Percentiles rank a stretch among this genome's conserved stretches.
Conservation (phyloP, 2,113 vertebrate genomes). For the Hypocryptadius cinnamomeus region DNA sequence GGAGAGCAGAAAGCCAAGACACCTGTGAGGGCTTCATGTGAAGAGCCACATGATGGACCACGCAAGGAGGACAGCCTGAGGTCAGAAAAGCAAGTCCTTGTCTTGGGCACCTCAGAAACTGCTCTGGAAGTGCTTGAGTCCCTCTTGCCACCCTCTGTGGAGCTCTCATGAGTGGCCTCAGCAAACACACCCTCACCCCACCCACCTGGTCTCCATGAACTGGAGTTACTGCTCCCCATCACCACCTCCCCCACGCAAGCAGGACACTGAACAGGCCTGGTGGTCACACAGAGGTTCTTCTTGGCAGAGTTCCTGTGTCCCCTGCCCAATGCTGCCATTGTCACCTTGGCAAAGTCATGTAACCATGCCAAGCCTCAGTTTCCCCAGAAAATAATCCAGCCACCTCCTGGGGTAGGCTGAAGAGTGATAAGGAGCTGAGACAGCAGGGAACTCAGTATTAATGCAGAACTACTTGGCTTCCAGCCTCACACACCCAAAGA, state of each 20-base stretch:
- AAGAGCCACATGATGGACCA: neutral
- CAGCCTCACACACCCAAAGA: neutral
- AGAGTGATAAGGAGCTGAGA: neutral
- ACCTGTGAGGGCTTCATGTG: neutral
- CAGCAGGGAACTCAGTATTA: neutral
- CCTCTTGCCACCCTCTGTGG: neutral
- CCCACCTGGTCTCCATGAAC: neutral
- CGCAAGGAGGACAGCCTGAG: neutral
- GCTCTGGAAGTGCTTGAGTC: neutral
- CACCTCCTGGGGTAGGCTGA: neutral
- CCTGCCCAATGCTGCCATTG: neutral
- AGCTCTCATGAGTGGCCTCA: neutral
- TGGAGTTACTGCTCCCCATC: neutral
- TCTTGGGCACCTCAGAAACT: neutral
- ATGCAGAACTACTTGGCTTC: neutral
- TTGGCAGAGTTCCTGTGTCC: neutral
- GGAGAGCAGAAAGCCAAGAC: neutral
- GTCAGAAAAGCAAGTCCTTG: neutral
- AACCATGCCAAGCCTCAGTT: neutral
- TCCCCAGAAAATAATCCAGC: neutral
- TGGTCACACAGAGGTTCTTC: neutral
- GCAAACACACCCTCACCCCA: neutral
- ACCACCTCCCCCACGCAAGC: neutral
- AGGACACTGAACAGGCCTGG: neutral
- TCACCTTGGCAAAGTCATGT: neutral